Evolutionary conservation across 2,888 invertebrate genomes (phyloP).

Genomic region (Creontiades dilutus): DNA sequence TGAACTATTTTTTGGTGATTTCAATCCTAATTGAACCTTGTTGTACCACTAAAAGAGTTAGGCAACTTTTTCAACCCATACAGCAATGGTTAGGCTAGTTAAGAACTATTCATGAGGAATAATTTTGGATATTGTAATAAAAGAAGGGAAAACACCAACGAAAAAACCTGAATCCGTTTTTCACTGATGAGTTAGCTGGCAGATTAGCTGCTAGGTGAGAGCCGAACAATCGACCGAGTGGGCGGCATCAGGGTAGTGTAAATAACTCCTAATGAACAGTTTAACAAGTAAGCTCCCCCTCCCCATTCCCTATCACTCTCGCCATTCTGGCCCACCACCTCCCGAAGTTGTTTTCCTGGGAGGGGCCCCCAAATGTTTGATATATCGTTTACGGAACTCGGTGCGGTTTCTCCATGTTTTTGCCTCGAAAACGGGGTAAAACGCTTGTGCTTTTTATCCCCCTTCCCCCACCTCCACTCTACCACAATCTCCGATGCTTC

Average conservation of each 20-base stretch:
- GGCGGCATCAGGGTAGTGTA: neutral
- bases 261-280: constrained; percentile 55
- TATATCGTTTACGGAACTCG: constrained; percentile 40
- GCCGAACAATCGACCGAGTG: neutral
- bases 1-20: no score
- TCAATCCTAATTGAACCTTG: no score
- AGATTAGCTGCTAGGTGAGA: neutral
- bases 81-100: no score
- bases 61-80: no score
- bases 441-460: constrained; percentile 10
- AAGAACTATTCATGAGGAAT: no score
- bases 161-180: no score
- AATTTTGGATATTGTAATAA: no score
- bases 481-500: constrained; percentile 19
- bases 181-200: neutral
- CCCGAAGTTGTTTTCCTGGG: constrained; percentile 16
- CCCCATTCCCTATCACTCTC: neutral
- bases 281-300: constrained; percentile 39
- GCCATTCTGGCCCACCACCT: neutral
- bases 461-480: neutral
- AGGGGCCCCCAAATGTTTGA: constrained; percentile 35
- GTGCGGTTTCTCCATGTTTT: constrained; percentile 30
- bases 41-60: no score
- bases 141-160: no score
- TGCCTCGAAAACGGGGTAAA: constrained; percentile 20